phyloP scores from a whole-genome alignment of 2,888 invertebrate species.

The Prosopocoilus inquinatus region DNA sequence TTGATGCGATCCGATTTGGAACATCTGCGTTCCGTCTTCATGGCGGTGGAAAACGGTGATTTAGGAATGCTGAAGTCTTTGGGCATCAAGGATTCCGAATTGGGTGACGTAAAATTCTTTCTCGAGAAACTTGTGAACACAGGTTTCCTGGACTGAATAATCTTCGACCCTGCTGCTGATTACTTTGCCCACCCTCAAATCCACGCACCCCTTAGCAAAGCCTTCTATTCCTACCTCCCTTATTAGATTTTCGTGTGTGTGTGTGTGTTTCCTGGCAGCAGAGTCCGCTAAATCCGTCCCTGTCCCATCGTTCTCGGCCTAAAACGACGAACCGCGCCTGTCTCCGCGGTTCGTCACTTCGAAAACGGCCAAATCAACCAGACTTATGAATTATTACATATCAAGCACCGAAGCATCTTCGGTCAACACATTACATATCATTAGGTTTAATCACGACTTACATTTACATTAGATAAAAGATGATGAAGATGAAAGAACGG shows the following conservation, averaged over 20 bases:
- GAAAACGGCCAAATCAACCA: conserved; percentile 27
- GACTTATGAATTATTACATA: conserved; percentile 45
- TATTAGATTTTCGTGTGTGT: conserved; percentile 29
- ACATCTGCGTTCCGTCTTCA: conserved; percentile 90
- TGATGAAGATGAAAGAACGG: conserved; percentile 6
- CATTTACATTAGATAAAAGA: conserved; percentile 11
- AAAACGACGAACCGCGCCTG: neutral
- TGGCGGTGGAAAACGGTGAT: conserved; percentile 94
- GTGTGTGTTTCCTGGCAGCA: conserved; percentile 44
- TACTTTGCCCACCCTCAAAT: conserved; percentile 65
- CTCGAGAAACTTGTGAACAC: conserved; percentile 93
- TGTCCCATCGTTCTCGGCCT: conserved; percentile 7
- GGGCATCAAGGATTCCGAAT: conserved; percentile 92
- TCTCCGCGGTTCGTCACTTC: conserved; percentile 41
- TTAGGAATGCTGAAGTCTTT: conserved; percentile 90
- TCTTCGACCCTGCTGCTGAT: conserved; percentile 56
- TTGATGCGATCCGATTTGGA: conserved; percentile 86
- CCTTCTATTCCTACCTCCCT: conserved; percentile 63
- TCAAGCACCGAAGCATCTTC: conserved; percentile 42
- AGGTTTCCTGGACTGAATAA: conserved; percentile 86
- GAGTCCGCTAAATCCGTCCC: conserved; percentile 47
- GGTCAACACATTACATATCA: conserved; percentile 32
- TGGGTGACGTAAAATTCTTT: conserved; percentile 95
- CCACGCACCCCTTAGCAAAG: conserved; percentile 68
- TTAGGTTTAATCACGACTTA: conserved; percentile 36